Percentiles rank a stretch among this genome's conserved stretches.
These are phyloP conservation scores for Rhinophrynus dorsalis DNA, from an alignment of 2,797 vertebrate genomes.

Conservation along the genomic window DNA sequence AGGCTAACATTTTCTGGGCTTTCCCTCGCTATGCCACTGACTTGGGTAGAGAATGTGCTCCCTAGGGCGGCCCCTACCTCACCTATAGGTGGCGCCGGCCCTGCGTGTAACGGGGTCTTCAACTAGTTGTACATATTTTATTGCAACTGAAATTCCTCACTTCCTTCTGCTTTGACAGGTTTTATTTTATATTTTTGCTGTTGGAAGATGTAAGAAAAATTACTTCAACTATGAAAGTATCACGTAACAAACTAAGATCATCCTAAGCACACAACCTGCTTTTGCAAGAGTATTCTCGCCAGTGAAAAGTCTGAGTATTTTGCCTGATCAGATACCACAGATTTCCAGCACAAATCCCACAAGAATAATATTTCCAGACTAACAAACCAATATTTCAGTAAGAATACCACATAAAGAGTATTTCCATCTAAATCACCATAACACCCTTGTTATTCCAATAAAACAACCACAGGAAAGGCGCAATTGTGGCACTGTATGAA, in stretches of 20 bases:
- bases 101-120: too few relatives aligned
- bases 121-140: too few relatives aligned
- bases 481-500: constrained; percentile 5
- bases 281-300: background rate
- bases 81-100: too few relatives aligned
- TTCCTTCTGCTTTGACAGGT: too few relatives aligned
- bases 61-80: too few relatives aligned
- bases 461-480: constrained; percentile 6
- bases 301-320: constrained; percentile 34
- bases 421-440: constrained; percentile 33
- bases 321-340: constrained; percentile 37
- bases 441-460: constrained; percentile 14
- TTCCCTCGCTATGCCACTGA: too few relatives aligned
- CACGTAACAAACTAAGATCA: background rate
- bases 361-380: constrained; percentile 44
- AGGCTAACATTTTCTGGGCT: too few relatives aligned
- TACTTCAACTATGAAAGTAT: background rate
- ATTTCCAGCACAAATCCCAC: constrained; percentile 36
- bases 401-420: constrained; percentile 37
- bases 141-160: too few relatives aligned
- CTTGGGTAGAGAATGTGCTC: too few relatives aligned
- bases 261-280: too few relatives aligned
- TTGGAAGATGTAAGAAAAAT: background rate
- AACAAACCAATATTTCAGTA: constrained; percentile 34
- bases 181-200: too few relatives aligned